These are phyloP conservation scores for Tringa solitaria DNA, from an alignment of 2,113 vertebrate genomes.

Conservation along the genomic window DNA sequence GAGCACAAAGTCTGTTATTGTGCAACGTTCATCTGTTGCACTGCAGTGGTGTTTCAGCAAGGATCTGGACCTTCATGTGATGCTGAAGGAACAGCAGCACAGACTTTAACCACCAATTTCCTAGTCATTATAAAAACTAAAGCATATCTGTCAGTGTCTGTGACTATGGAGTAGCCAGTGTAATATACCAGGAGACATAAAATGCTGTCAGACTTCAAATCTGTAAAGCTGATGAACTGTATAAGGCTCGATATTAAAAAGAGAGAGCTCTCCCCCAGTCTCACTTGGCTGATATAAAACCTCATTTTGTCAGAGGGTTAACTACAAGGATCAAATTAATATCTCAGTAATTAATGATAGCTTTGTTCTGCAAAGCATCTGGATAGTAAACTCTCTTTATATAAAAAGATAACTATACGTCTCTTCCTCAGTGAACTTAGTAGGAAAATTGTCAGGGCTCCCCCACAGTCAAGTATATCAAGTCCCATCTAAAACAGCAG, in stretches of 20 bases:
- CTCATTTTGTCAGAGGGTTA: constrained; percentile 49
- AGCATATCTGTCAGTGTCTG: neutral
- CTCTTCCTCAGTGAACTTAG: neutral
- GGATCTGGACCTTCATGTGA: neutral
- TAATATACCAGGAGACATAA: constrained; percentile 32
- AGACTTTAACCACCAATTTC: neutral
- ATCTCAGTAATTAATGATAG: constrained; percentile 36
- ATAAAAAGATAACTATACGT: neutral
- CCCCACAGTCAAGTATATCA: neutral
- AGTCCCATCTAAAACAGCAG: neutral
- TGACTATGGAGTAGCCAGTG: neutral
- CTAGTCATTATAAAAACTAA: constrained; percentile 7
- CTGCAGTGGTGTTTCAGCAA: neutral
- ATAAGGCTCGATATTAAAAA: neutral
- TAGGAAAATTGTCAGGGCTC: neutral
- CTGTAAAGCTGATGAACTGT: constrained; percentile 48
- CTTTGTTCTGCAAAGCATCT: constrained; percentile 41
- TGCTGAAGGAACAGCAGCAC: neutral
- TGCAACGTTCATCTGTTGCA: neutral
- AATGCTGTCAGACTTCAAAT: constrained; percentile 42
- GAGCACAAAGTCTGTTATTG: neutral
- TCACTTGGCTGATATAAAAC: constrained; percentile 37
- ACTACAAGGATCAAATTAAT: constrained; percentile 52
- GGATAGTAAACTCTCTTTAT: constrained; percentile 10
- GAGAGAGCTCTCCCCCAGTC: neutral